Evolutionary conservation across 2,113 vertebrate genomes (phyloP).

Genomic region (Dicrurus megarhynchus): DNA sequence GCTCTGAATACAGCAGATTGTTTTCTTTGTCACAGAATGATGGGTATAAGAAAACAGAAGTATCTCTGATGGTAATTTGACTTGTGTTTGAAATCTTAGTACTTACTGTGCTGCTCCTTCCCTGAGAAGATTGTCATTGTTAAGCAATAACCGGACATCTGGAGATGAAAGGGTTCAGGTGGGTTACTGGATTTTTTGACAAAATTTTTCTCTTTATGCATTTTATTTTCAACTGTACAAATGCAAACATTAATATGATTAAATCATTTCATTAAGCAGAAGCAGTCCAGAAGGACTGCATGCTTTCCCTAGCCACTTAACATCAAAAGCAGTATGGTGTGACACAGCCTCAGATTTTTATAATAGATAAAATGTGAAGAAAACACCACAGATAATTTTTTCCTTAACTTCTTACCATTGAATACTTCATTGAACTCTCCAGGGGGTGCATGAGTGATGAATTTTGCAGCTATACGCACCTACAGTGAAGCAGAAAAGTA

Average conservation of each 20-base stretch:
- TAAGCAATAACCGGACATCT: slow-evolving; percentile 93
- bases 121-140: slow-evolving; percentile 93
- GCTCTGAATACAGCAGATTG: neutral
- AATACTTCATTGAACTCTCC: slow-evolving; percentile 98
- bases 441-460: slow-evolving; percentile 92
- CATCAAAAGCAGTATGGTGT: neutral
- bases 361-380: neutral
- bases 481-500: slow-evolving; percentile 30
- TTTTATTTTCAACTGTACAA: neutral
- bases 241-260: neutral
- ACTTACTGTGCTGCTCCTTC: slow-evolving; percentile 93
- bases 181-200: neutral
- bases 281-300: neutral
- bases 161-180: neutral
- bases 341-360: neutral
- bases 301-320: neutral
- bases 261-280: neutral
- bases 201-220: neutral
- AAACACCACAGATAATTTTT: neutral
- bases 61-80: neutral
- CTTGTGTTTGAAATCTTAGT: neutral
- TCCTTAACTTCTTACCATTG: slow-evolving; percentile 81
- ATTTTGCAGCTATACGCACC: slow-evolving; percentile 92
- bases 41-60: neutral
- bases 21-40: neutral